phyloP scores from a whole-genome alignment of 2,797 vertebrate species.

The Eidolon dupreanum region DNA sequence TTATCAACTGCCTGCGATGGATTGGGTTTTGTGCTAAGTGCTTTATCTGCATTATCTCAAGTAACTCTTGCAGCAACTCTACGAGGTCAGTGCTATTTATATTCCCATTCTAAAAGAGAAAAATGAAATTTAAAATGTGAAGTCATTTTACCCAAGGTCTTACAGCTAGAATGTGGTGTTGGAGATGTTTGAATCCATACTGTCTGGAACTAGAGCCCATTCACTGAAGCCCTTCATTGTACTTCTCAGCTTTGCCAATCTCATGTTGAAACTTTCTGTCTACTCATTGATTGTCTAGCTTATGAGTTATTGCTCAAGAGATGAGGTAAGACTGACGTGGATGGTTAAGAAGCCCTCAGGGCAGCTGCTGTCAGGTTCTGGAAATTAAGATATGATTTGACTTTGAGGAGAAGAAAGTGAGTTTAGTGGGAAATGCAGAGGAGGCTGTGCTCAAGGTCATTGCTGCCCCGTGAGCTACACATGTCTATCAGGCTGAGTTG shows the following conservation, averaged over 20 bases:
- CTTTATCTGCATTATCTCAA: background rate
- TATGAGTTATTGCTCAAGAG: background rate
- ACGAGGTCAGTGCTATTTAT: background rate
- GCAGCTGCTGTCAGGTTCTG: background rate
- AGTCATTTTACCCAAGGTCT: background rate
- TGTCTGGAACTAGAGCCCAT: background rate
- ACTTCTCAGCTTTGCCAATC: background rate
- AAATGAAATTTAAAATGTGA: slow-evolving; percentile 13
- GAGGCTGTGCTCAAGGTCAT: background rate
- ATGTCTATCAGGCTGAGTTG: background rate
- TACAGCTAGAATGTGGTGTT: background rate
- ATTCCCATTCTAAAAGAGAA: background rate
- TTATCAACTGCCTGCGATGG: background rate
- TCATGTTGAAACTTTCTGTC: background rate
- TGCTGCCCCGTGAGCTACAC: background rate
- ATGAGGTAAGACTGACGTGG: background rate
- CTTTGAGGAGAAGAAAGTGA: background rate
- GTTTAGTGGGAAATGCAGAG: background rate
- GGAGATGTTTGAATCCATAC: background rate
- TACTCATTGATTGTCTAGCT: background rate
- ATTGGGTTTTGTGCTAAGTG: background rate
- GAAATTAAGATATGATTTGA: background rate
- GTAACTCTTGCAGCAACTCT: background rate
- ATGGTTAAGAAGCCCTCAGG: background rate
- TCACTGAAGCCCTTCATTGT: background rate